Percentiles rank a stretch among this genome's conserved stretches.
Conservation (phyloP, 2,113 vertebrate species). For the Castor canadensis region DNA sequence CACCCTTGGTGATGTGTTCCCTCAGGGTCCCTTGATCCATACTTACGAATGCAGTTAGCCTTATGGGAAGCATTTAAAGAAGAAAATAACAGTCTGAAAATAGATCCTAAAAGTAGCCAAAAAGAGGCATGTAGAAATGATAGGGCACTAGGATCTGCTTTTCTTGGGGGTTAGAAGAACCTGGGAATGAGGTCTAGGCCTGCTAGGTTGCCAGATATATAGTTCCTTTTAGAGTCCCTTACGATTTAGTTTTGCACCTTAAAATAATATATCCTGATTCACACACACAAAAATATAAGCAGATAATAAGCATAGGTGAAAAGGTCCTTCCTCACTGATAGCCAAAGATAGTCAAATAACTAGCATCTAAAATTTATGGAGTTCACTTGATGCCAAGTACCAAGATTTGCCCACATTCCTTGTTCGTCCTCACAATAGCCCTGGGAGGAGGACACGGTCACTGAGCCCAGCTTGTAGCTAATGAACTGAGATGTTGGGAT, state of each 20-base stretch:
- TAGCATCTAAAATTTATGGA: neutral
- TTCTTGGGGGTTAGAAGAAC: neutral
- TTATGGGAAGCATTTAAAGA: constrained; percentile 7
- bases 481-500: neutral
- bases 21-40: neutral
- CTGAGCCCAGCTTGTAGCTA: neutral
- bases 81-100: neutral
- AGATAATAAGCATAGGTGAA: neutral
- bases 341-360: neutral
- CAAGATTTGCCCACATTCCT: neutral
- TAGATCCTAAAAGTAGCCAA: neutral
- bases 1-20: neutral
- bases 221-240: neutral
- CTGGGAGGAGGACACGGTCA: neutral
- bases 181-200: neutral
- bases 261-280: constrained; percentile 23
- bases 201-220: neutral
- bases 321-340: neutral
- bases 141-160: neutral
- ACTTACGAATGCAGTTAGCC: neutral
- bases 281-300: neutral
- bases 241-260: neutral
- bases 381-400: neutral
- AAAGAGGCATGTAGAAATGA: neutral
- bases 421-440: neutral